Evolutionary conservation across 2,888 invertebrate species (phyloP).

Genomic region (Barypeithes pellucidus): DNA sequence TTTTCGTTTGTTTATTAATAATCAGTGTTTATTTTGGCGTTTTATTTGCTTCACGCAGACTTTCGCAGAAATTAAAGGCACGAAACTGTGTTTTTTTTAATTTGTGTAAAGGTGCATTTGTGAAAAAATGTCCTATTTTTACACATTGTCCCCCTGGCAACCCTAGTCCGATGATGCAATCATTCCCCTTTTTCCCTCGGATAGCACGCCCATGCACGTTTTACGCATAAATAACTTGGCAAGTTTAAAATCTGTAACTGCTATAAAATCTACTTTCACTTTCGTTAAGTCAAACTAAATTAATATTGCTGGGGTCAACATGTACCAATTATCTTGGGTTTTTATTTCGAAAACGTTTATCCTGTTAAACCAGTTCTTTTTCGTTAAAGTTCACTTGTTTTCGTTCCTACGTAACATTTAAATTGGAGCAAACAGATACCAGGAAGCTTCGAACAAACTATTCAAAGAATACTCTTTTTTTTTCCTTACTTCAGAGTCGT

Average conservation of each 20-base stretch:
- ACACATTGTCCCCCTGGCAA: too few relatives aligned
- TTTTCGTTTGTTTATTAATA: too few relatives aligned
- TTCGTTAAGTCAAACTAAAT: constrained; percentile 38
- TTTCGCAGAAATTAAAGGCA: too few relatives aligned
- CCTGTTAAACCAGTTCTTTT: constrained; percentile 39
- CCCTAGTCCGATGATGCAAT: too few relatives aligned
- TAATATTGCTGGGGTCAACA: constrained; percentile 42
- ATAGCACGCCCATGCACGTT: not conserved
- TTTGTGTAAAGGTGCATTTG: too few relatives aligned
- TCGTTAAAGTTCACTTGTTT: constrained; percentile 43
- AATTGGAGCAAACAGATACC: constrained; percentile 1
- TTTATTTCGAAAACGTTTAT: constrained; percentile 23
- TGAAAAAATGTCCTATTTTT: too few relatives aligned
- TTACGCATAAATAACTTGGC: constrained; percentile 21
- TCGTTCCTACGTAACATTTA: not conserved
- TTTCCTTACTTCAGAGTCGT: not conserved
- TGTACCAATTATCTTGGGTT: constrained; percentile 42
- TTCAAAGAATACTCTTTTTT: constrained; percentile 6
- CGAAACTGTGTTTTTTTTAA: too few relatives aligned
- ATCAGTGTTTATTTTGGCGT: too few relatives aligned
- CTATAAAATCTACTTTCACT: constrained; percentile 44
- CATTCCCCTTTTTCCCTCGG: too few relatives aligned
- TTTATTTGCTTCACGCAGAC: too few relatives aligned
- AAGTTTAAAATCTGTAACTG: constrained; percentile 22
- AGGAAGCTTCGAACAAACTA: not conserved